Base-by-base conservation (phyloP, 2,113 vertebrate species). In the Scomber scombrus region DNA sequence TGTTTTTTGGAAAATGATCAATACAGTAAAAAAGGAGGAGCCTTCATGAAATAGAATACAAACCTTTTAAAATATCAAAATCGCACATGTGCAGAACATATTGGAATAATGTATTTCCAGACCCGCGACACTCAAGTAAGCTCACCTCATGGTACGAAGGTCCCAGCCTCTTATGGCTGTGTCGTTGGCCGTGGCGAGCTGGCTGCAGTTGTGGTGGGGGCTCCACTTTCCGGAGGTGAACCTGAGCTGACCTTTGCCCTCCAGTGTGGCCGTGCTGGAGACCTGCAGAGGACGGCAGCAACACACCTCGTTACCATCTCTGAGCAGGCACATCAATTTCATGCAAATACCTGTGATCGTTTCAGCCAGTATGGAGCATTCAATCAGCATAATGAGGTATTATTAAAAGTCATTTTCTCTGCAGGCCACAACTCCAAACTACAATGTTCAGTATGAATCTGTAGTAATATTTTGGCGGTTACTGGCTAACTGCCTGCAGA, bases 201-300 rank as follows among this genome's bases (percentile, higher is more conserved):
- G 98, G 19, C 96, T 97, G 82, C 97, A 97, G 87, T 96, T 98
- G 94, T 99, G 98, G 84, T 99, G 98, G 0, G 98, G 98, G 90
- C 97, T 98, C 98, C 98, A 99, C 63, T 96, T 96, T 55, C 98
- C 98, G 0, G 96, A 95, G 15, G 96, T 99, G 93, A 99, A 99
- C 93, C 95, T 97, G 88, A 99, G 93, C 89, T 99, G 98, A 34
- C 98, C 98, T 93, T 98, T 99, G 34, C 98, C 98, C 93, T 99
- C 98, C 77, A 99, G 93, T 12, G 96, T 95, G 13, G 95, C 64
- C 0, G 95, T 97, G 92, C 95, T 95, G 71, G 97, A 96, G 58
- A 99, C 94, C 98, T 99, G 91, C 62, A 19, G 71, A 68, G 70
- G 40, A 26, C 23, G 23, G 65, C 11, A 43, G 16, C 15, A 61